Base-by-base conservation (phyloP, 2,113 vertebrate species). In the Myanophis thanlyinensis region DNA sequence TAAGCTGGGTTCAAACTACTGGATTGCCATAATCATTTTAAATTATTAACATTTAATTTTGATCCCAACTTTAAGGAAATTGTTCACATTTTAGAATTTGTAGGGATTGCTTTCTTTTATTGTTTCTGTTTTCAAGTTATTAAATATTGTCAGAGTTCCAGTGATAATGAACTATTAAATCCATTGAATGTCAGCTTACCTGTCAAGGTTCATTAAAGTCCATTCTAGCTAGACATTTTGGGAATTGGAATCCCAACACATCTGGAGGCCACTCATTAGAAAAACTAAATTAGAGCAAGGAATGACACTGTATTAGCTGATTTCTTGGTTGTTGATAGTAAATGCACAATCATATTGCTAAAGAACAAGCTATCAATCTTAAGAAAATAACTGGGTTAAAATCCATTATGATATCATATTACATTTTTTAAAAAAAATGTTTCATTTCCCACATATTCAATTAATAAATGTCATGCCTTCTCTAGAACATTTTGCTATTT, bases 401-500 rank as follows among this genome's bases (percentile, higher is more conserved):
- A 92, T 40, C 27, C 46, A 90, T 52, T 35, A 35, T 4, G 1
- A 3, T 80, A 23, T 80, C 73, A 44, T 23, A 44, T 80, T 44
- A 44, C 20, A 80, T 80, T 80, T 80, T 30, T 67, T 80, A 3
- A 30, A 54, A 53, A 53, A 53, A 54, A 30, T 30, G 59, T 30
- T 40, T 73, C 73, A 40, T 80, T 80, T 80, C 18, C 56, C 73
- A 90, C 51, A 90, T 12, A 48, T 94, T 95, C 94, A 91, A 0
- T 0, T 44, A 4, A 91, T 89, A 85, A 97, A 96, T 96, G 92
- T 30, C 89, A 95, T 86, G 93, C 1, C 40, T 89, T 84, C 93
- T 93, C 88, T 89, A 40, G 92, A 51, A 20, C 23, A 93, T 91
- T 92, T 91, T 96, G 53, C 94, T 91, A 92, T 94, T 96, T 96